Evolutionary conservation across 2,888 invertebrate species (phyloP), one percentile per base, ranked within the genome.

Genomic region (Rhorus exstirpatorius): DNA sequence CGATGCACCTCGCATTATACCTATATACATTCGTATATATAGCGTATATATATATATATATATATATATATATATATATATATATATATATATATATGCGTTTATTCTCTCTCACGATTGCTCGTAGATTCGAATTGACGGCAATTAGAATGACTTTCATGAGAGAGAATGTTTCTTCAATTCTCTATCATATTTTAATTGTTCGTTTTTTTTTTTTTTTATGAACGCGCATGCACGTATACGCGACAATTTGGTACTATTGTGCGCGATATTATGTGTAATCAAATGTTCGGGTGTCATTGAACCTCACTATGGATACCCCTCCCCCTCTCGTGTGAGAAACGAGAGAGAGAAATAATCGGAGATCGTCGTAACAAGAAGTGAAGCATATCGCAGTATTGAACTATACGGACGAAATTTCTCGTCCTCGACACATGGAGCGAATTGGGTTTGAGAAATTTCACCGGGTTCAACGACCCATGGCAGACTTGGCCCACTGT

Each of bases 361-460:
- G 55, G 38, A 26, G 46, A 21, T 78, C 55, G 68, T 65, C 58
- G 75, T 49, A 71, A 65, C 70, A 79, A 72, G 38, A 71, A 74
- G 63, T 61, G 68, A 46, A 44, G 21, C 71, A 44, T 65, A 82
- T 81, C 68, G 63, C 46, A 70, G 78, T 74, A 79, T 79, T 65
- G 78, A 75, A 65, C 63, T 53, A 79, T 65, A 72, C 71, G 72
- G 76, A 76, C 44, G 71, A 83, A 67, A 76, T 76, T 67, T 76
- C 68, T 76, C 79, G 71, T 82, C 70, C 75, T 70, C 83, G 68
- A 17, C 44, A 21, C 71, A 75, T 65, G 71, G 53, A 76, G 65
- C 4, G 72, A 72, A 79, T 83, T 79, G 83, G 17, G 44, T 76
- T 83, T 72, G 79, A 76, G 76, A 81, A 79, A 76, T 79, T 83